Evolutionary conservation across 2,888 invertebrate genomes (phyloP).

Genomic region (Archaeoteleia sp.): DNA sequence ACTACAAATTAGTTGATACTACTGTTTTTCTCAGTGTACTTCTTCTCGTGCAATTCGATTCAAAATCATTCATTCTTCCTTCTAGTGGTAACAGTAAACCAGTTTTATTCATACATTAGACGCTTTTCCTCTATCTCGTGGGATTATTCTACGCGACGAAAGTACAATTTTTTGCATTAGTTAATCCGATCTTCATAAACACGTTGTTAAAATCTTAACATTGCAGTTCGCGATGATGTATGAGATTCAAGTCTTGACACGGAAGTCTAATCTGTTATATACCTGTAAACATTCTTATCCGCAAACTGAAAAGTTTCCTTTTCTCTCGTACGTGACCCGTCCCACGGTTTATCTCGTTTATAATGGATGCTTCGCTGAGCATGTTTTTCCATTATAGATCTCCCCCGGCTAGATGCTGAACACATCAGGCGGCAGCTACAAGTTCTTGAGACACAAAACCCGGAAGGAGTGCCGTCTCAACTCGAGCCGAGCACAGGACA

Average conservation of each 20-base stretch:
- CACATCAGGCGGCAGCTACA: conserved; percentile 1
- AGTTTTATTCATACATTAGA: no score
- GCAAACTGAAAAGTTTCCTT: conserved; percentile 16
- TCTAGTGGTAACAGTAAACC: no score
- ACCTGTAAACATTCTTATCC: conserved; percentile 20
- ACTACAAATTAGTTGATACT: no score
- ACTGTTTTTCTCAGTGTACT: no score
- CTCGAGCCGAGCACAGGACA: conserved; percentile 3
- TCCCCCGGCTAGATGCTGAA: not conserved
- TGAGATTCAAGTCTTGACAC: conserved; percentile 1
- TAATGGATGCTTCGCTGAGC: conserved; percentile 26
- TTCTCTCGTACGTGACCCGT: conserved; percentile 20
- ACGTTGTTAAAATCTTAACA: not conserved
- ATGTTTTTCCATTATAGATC: conserved; percentile 24
- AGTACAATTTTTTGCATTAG: no score
- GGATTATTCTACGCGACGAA: no score
- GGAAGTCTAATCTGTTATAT: not conserved
- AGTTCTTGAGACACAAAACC: conserved; percentile 20
- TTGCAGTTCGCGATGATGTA: conserved; percentile 2
- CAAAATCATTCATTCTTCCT: no score
- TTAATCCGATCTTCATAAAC: no score
- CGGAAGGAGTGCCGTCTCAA: conserved; percentile 11
- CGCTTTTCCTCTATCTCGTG: no score
- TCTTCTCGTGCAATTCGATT: no score
- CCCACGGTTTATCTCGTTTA: conserved; percentile 27